phyloP scores from a whole-genome alignment of 2,113 vertebrate genomes.

The Bujurquina vittata region DNA sequence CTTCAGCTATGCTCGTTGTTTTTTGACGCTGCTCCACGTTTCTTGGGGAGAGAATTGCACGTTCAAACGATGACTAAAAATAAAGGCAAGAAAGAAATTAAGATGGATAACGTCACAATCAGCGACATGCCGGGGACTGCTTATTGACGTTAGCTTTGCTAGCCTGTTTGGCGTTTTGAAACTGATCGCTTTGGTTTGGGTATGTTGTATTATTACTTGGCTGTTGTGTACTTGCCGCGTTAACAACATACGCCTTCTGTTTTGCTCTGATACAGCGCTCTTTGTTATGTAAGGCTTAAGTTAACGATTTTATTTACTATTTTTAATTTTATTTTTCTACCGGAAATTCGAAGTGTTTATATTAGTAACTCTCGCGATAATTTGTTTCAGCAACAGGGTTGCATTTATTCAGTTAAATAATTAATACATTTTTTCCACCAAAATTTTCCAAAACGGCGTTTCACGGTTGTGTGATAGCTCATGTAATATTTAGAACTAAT shows the following conservation, averaged over 20 bases:
- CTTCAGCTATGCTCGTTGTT: neutral
- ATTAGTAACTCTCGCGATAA: conserved; percentile 36
- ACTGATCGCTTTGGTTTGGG: neutral
- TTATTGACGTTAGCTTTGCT: conserved; percentile 24
- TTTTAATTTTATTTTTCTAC: neutral
- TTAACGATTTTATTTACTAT: neutral
- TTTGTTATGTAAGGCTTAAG: neutral
- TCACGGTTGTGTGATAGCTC: fast-evolving
- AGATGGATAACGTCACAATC: fast-evolving
- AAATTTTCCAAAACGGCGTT: fast-evolving
- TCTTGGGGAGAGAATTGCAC: neutral
- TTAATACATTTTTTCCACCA: neutral
- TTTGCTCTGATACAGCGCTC: neutral
- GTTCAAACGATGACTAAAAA: neutral
- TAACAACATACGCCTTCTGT: neutral
- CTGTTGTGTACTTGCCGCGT: neutral
- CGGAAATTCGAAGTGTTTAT: neutral
- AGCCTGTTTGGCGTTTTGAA: neutral
- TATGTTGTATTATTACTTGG: neutral
- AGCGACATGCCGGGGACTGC: neutral
- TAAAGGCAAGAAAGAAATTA: conserved; percentile 59
- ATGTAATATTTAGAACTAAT: fast-evolving
- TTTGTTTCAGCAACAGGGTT: neutral
- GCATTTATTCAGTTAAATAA: neutral
- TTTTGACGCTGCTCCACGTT: neutral